Evolutionary conservation across 1,140 invertebrate species (phyloP).

Genomic region (Temnothorax nylanderi): DNA sequence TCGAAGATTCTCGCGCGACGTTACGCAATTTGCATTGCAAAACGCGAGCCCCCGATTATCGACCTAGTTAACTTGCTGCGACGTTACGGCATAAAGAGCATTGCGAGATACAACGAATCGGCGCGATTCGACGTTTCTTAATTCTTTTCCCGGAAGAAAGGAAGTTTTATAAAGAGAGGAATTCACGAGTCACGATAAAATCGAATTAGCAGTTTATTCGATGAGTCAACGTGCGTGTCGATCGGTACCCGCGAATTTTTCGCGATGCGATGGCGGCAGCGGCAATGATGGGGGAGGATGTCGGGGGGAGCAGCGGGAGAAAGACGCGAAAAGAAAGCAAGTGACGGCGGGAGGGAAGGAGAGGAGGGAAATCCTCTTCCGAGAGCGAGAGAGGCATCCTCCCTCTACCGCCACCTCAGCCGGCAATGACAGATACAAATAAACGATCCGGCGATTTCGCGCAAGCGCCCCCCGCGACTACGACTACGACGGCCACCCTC

Average conservation of each 20-base stretch:
- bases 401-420: conserved; percentile 71
- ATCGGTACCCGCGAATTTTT: conserved; percentile 52
- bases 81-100: not conserved
- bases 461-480: conserved; percentile 75
- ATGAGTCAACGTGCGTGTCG: conserved; percentile 26
- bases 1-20: not conserved
- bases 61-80: conserved; percentile 14
- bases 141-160: not conserved
- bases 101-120: not conserved
- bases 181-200: not conserved
- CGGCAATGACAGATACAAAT: conserved; percentile 86
- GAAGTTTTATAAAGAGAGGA: not conserved
- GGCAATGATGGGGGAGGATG: not conserved
- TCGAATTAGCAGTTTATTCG: conserved; percentile 9
- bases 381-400: conserved; percentile 64
- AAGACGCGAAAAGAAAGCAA: conserved; percentile 68
- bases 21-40: conserved; percentile 28
- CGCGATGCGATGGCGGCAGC: conserved; percentile 18
- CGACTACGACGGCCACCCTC: conserved; percentile 52
- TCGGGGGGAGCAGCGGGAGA: conserved; percentile 28
- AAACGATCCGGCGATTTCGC: conserved; percentile 80
- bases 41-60: conserved; percentile 23
- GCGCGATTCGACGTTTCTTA: not conserved
- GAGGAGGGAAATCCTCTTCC: conserved; percentile 68
- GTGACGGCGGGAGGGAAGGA: conserved; percentile 46